Conservation (phyloP, 2,113 vertebrate genomes). For the Ornithorhynchus anatinus region DNA sequence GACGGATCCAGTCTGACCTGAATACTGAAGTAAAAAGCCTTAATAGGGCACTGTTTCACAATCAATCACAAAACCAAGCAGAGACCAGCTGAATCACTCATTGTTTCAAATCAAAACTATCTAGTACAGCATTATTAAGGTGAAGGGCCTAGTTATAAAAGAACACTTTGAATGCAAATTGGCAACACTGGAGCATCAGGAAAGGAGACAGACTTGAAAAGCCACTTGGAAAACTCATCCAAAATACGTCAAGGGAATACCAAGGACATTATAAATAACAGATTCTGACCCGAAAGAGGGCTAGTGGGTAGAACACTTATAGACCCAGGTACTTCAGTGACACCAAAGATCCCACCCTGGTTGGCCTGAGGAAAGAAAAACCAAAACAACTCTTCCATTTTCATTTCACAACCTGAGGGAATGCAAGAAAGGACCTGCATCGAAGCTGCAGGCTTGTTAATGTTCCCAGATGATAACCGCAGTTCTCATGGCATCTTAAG, state of each 20-base stretch:
- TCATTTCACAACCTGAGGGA: not conserved
- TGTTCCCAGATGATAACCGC: too few species aligned
- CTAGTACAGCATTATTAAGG: constrained; percentile 2
- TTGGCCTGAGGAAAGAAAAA: not conserved
- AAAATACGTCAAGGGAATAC: not conserved
- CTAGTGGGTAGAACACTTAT: not conserved
- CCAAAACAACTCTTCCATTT: not conserved
- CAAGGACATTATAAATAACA: not conserved
- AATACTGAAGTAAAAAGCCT: not conserved
- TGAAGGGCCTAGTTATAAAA: not conserved
- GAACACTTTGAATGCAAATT: constrained; percentile 12
- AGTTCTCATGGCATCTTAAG: too few species aligned
- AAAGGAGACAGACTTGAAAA: not conserved
- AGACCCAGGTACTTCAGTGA: not conserved
- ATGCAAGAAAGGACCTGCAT: not conserved
- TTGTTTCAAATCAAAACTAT: not conserved
- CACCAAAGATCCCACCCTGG: not conserved
- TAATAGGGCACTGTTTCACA: rapidly evolving
- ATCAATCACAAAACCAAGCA: not conserved
- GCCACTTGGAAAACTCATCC: not conserved
- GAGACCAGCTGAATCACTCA: not conserved
- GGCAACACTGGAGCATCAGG: not conserved
- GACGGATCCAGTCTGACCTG: too few species aligned
- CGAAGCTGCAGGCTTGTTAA: too few species aligned
- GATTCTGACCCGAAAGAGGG: constrained; percentile 14